A percentile compares a stretch with the other conserved stretches of the same genome.
Conservation (phyloP, 2,888 invertebrate species). For the Cylindroiulus punctatus region DNA sequence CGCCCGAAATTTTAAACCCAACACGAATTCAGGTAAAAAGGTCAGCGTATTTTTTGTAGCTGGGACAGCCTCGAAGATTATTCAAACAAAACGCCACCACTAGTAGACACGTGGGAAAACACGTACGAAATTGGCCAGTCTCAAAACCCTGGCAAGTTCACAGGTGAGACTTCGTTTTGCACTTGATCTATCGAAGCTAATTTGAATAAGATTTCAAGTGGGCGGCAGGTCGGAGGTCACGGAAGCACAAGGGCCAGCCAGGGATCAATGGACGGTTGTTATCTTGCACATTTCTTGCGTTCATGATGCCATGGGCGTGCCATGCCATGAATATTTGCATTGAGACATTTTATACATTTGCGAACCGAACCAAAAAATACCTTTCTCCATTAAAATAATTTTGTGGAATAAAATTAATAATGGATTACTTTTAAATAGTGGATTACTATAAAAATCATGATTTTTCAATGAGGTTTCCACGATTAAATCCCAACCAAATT, state of each 20-base stretch:
- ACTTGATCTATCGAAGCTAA: slow-evolving; percentile 25
- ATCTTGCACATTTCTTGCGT: not conserved
- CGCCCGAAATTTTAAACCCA: not conserved
- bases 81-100: slow-evolving; percentile 26
- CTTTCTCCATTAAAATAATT: too few species aligned
- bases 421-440: too few species aligned
- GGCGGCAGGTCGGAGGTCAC: slow-evolving; percentile 7
- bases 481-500: too few species aligned
- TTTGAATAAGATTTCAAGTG: slow-evolving; percentile 40
- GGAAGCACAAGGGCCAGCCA: not conserved
- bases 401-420: too few species aligned
- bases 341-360: not conserved
- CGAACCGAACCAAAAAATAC: not conserved
- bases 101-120: slow-evolving; percentile 32
- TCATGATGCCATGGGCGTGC: not conserved
- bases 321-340: not conserved
- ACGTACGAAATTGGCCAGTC: slow-evolving; percentile 32
- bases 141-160: not conserved
- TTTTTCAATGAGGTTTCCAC: too few species aligned
- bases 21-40: slow-evolving; percentile 36
- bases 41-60: not conserved
- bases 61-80: not conserved
- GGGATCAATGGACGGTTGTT: slow-evolving; percentile 25
- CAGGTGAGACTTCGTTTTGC: slow-evolving; percentile 8
- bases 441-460: too few species aligned